phyloP scores from a whole-genome alignment of 2,113 vertebrate species.

The Coturnix japonica region DNA sequence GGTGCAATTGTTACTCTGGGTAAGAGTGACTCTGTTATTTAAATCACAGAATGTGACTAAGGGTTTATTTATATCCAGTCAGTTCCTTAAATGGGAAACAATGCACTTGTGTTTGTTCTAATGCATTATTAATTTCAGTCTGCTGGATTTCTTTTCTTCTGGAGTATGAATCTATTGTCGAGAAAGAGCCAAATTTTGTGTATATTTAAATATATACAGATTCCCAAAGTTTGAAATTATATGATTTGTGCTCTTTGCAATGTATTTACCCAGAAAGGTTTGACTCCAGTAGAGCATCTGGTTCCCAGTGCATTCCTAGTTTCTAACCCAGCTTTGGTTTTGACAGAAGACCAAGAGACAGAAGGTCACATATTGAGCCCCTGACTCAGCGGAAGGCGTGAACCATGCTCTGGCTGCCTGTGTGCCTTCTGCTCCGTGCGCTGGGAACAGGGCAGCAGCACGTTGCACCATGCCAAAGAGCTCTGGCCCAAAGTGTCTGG shows the following conservation, averaged over 20 bases:
- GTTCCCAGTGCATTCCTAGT: not conserved
- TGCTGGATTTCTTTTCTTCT: constrained; percentile 55
- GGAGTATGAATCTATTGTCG: not conserved
- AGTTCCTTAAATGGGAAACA: constrained; percentile 71
- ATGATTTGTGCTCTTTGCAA: constrained; percentile 48
- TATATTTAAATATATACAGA: constrained; percentile 57
- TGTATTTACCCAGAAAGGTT: constrained; percentile 36
- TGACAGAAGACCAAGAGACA: constrained; percentile 22
- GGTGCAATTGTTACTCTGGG: not conserved
- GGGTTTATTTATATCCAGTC: constrained; percentile 60
- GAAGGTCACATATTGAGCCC: constrained; percentile 10
- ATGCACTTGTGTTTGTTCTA: constrained; percentile 56
- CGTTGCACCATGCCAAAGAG: not conserved
- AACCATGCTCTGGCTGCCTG: not conserved
- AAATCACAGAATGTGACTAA: constrained; percentile 30
- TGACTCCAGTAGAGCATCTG: constrained; percentile 40
- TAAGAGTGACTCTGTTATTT: constrained; percentile 18
- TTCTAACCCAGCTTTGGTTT: constrained; percentile 7
- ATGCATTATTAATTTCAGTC: constrained; percentile 64
- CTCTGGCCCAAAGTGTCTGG: not conserved
- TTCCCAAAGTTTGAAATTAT: constrained; percentile 45
- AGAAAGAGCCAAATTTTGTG: constrained; percentile 59
- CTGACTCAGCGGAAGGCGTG: constrained; percentile 13
- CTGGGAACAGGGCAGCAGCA: not conserved
- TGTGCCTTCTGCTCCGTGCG: accelerated